Conservation (phyloP, 2,113 vertebrate species). For the Malurus elegans region DNA sequence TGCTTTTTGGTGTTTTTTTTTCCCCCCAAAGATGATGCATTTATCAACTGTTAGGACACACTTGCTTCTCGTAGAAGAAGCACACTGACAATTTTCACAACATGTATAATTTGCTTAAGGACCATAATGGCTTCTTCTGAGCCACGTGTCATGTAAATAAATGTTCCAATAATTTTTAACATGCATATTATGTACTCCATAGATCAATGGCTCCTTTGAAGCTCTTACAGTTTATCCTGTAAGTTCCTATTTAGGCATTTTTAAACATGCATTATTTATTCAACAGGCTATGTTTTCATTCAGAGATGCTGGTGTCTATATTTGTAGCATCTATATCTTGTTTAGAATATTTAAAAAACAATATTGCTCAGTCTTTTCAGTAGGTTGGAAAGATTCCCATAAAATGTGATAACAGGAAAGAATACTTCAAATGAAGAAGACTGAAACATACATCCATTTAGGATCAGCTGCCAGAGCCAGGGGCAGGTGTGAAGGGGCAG, state of each 20-base stretch:
- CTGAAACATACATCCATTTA: background rate
- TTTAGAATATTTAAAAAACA: conserved; percentile 32
- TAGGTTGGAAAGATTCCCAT: background rate
- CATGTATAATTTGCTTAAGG: conserved; percentile 58
- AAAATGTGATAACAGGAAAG: background rate
- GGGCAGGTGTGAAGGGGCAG: background rate
- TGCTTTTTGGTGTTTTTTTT: background rate
- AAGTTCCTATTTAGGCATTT: conserved; percentile 53
- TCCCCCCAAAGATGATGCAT: background rate
- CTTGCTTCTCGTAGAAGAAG: conserved; percentile 46
- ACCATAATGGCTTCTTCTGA: conserved; percentile 44
- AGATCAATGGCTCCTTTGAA: conserved; percentile 65
- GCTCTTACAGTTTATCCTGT: conserved; percentile 39
- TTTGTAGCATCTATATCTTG: background rate
- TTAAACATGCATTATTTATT: conserved; percentile 41
- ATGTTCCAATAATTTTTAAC: conserved; percentile 34
- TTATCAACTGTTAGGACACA: background rate
- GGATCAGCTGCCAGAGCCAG: background rate
- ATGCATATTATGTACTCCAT: conserved; percentile 51
- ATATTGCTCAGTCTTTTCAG: background rate
- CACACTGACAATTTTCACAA: conserved; percentile 39
- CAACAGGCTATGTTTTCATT: conserved; percentile 40
- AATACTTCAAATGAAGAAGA: background rate
- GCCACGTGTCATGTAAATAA: conserved; percentile 45
- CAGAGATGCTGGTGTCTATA: background rate